These are phyloP conservation scores for Eremobia ochroleuca DNA, from an alignment of 2,888 invertebrate genomes.

Conservation along the genomic window DNA sequence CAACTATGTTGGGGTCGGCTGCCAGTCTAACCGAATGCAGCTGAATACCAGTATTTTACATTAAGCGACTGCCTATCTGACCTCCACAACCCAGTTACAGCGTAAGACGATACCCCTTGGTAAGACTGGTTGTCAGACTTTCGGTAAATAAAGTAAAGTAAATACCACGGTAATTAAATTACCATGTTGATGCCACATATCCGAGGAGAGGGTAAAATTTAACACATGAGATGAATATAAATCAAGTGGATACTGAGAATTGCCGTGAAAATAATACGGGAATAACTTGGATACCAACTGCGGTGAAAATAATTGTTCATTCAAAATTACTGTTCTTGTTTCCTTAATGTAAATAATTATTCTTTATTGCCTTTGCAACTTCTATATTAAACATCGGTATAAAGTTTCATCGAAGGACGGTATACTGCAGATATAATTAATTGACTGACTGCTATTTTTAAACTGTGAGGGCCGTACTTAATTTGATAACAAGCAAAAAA, in stretches of 20 bases:
- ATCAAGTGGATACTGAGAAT: neutral
- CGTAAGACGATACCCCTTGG: too few species aligned
- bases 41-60: too few species aligned
- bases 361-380: neutral
- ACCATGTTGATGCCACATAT: neutral
- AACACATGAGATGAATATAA: constrained; percentile 3
- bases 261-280: neutral
- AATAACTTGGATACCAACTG: neutral
- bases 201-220: constrained; percentile 8
- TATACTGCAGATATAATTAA: too few species aligned
- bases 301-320: neutral
- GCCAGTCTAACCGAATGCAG: too few species aligned
- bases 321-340: neutral
- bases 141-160: neutral
- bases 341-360: neutral
- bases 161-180: constrained; percentile 12
- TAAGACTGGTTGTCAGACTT: too few species aligned
- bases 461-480: neutral
- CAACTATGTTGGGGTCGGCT: too few species aligned
- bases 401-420: neutral
- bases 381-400: neutral
- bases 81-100: too few species aligned
- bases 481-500: neutral
- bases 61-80: too few species aligned
- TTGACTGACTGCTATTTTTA: neutral